phyloP scores from a whole-genome alignment of 2,888 invertebrate genomes.

The Chymomyza caudatula region DNA sequence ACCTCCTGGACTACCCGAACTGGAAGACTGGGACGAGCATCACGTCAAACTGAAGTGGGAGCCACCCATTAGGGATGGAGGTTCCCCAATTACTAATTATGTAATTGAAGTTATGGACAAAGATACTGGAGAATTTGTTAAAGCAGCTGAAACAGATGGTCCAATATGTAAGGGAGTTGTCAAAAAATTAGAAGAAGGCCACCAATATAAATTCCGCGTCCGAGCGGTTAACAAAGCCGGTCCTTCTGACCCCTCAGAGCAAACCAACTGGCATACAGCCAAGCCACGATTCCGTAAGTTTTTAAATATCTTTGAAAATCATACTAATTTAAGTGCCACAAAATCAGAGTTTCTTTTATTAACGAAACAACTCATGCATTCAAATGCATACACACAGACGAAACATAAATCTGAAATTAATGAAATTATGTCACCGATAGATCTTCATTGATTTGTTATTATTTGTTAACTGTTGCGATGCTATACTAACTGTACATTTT shows the following conservation, averaged over 20 bases:
- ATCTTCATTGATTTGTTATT: too few relatives aligned
- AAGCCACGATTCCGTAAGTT: constrained; percentile 92
- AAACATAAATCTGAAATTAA: too few relatives aligned
- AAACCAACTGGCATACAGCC: constrained; percentile 93
- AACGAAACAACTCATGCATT: too few relatives aligned
- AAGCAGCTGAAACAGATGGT: constrained; percentile 90
- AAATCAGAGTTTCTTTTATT: too few relatives aligned
- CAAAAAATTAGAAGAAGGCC: constrained; percentile 93
- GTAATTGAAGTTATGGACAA: constrained; percentile 95
- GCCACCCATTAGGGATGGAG: constrained; percentile 92
- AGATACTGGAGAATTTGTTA: constrained; percentile 89
- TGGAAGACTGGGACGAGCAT: constrained; percentile 94
- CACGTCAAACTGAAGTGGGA: constrained; percentile 95
- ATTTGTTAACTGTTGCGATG: too few relatives aligned
- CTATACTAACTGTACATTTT: too few relatives aligned
- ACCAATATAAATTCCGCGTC: constrained; percentile 96
- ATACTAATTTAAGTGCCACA: too few relatives aligned
- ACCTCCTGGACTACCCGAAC: constrained; percentile 93
- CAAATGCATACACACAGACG: too few relatives aligned
- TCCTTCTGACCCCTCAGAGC: constrained; percentile 93
- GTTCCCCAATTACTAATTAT: constrained; percentile 95
- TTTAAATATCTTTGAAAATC: background rate
- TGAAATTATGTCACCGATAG: too few relatives aligned
- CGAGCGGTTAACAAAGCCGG: constrained; percentile 98
- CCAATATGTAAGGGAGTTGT: constrained; percentile 92